Percentiles rank a stretch among this genome's conserved stretches.
These are phyloP conservation scores for Pantala flavescens DNA, from an alignment of 1,140 invertebrate genomes.

Conservation along the genomic window DNA sequence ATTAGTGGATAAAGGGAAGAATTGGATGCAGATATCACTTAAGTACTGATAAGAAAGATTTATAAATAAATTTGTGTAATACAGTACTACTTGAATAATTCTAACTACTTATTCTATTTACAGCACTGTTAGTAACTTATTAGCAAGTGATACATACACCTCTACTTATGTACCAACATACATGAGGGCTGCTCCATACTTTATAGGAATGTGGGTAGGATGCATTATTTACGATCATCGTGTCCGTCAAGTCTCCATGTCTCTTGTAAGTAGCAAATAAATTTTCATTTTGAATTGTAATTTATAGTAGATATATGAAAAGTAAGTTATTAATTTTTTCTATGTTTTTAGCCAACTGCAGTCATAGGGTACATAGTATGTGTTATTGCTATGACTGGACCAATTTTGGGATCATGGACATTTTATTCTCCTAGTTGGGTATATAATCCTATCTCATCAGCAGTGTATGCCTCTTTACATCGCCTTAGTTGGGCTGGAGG, in stretches of 20 bases:
- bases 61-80: too few species aligned
- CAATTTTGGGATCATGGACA: neutral
- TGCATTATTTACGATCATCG: neutral
- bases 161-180: neutral
- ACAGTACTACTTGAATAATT: too few species aligned
- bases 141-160: neutral
- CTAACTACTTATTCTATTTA: neutral
- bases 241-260: neutral
- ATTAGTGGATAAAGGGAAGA: too few species aligned
- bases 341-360: neutral
- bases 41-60: too few species aligned
- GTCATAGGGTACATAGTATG: neutral
- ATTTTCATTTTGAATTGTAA: neutral
- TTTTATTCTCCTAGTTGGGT: neutral
- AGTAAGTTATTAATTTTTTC: neutral
- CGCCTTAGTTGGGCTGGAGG: constrained; percentile 52
- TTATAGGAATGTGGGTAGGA: neutral
- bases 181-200: neutral
- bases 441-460: constrained; percentile 46
- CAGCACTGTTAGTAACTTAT: neutral
- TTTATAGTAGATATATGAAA: neutral
- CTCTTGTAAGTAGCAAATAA: neutral
- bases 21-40: too few species aligned
- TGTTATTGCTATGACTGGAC: neutral
- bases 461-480: constrained; percentile 52